Percentiles rank a stretch among this genome's conserved stretches.
phyloP scores from a whole-genome alignment of 2,888 invertebrate species.

The Tipula vernalis region DNA sequence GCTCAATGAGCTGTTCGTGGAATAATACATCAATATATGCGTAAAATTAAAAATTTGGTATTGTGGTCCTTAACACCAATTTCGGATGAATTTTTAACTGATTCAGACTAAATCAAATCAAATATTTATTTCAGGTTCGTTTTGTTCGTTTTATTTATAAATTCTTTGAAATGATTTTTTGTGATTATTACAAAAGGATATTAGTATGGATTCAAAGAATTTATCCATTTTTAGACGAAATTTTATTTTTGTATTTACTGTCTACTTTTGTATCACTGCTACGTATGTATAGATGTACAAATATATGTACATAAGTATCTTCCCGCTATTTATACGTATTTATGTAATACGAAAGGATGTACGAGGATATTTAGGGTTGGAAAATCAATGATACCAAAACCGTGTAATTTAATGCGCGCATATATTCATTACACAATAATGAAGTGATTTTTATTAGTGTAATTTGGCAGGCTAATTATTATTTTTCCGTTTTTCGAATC shows the following conservation, averaged over 20 bases:
- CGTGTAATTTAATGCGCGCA: neutral
- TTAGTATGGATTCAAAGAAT: neutral
- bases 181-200: neutral
- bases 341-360: neutral
- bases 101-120: too few relatives aligned
- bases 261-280: neutral
- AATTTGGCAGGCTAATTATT: neutral
- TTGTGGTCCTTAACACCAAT: too few relatives aligned
- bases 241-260: neutral
- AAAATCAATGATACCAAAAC: neutral
- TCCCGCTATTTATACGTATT: neutral
- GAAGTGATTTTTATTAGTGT: neutral
- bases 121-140: too few relatives aligned
- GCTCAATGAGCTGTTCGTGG: neutral
- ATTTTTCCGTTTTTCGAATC: neutral
- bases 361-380: neutral
- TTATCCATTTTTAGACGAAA: neutral
- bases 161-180: too few relatives aligned
- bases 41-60: too few relatives aligned
- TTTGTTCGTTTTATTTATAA: too few relatives aligned
- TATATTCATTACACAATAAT: neutral
- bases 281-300: too few relatives aligned
- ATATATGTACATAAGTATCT: neutral
- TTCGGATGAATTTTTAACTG: too few relatives aligned
- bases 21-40: too few relatives aligned